Percentiles rank a stretch among this genome's conserved stretches.
Conservation (phyloP, 2,797 vertebrate species). For the Pseudomugil gertrudae region DNA sequence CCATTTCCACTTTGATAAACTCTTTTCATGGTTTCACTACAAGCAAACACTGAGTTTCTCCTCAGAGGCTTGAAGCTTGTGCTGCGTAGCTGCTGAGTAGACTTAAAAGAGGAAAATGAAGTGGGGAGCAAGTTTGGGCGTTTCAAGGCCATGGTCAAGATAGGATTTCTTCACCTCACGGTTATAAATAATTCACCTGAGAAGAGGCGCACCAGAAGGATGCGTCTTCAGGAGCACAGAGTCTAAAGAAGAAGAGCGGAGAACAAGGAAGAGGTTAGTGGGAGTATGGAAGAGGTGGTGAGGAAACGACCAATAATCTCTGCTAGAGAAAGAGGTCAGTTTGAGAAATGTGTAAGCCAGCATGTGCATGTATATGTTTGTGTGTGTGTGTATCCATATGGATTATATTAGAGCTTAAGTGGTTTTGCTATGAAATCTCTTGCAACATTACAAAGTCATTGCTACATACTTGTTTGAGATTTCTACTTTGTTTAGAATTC, state of each 20-base stretch:
- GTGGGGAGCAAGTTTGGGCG: conserved; percentile 29
- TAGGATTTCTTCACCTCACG: conserved; percentile 75
- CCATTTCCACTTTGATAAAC: background rate
- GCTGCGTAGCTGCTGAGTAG: conserved; percentile 7
- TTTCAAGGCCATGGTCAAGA: conserved; percentile 46
- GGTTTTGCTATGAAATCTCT: conserved; percentile 40
- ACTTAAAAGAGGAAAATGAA: conserved; percentile 18
- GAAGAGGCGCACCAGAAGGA: conserved; percentile 43
- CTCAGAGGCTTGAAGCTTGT: conserved; percentile 2
- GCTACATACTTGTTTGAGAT: conserved; percentile 50
- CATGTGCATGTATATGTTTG: conserved; percentile 25
- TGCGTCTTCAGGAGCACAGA: conserved; percentile 46
- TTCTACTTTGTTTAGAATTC: conserved; percentile 59
- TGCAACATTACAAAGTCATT: conserved; percentile 33
- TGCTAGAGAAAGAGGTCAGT: conserved; percentile 82
- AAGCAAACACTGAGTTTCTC: conserved; percentile 1
- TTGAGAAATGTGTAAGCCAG: conserved; percentile 11
- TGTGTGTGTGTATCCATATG: conserved; percentile 50
- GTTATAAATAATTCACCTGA: conserved; percentile 80
- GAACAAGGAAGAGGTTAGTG: conserved; percentile 9
- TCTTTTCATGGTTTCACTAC: background rate
- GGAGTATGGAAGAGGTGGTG: conserved; percentile 76
- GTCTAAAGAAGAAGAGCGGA: conserved; percentile 31
- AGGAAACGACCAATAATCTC: conserved; percentile 82
- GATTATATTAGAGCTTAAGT: conserved; percentile 45